Evolutionary conservation across 2,113 vertebrate genomes (phyloP), one percentile per base, ranked within the genome.

Genomic region (Oreotragus oreotragus): DNA sequence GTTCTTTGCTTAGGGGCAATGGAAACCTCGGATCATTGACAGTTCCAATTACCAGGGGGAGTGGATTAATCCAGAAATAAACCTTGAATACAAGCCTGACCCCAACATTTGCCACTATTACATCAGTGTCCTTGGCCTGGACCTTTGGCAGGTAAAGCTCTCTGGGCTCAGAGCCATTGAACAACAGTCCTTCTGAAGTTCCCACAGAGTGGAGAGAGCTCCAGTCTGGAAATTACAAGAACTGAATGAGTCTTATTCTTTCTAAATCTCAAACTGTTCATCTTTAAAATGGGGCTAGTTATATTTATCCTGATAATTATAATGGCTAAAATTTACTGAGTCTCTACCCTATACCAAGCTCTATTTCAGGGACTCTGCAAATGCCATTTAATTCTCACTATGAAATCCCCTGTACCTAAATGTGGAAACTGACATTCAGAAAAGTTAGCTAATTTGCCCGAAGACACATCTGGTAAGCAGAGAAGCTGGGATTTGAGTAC

Each of bases 31-130:
- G 83, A 99, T 99, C 97, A 99, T 99, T 33, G 98, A 99, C 98
- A 99, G 99, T 89, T 99, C 99, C 76, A 99, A 98, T 93, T 99
- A 98, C 97, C 99, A n/a, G 97, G 99, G 99, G 33, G 99, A 99
- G 93, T 99, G 99, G 99, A 98, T 99, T 84, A 99, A 99, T 95
- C 99, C 99, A 87, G 99, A 99, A 98, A 99, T 99, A 77, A 99
- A 99, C 94, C 99, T 99, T 0, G 99, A 99, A 97, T 99, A 99
- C 97, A 99, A 98, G 11, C 97, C 99, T 17, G 99, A 99, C 89
- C 64, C 98, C 25, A 99, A 98, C 94, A 98, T 99, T 98, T 99
- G 99, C 98, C 99, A 99, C 96, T 99, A 99, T 80, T 97, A 98
- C 62, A 97, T 98, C 64, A 99, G 98, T 28, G 99, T 99, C 95